Percentiles rank a stretch among this genome's conserved stretches.
phyloP scores from a whole-genome alignment of 1,140 invertebrate genomes.

The Drosophila mayri region DNA sequence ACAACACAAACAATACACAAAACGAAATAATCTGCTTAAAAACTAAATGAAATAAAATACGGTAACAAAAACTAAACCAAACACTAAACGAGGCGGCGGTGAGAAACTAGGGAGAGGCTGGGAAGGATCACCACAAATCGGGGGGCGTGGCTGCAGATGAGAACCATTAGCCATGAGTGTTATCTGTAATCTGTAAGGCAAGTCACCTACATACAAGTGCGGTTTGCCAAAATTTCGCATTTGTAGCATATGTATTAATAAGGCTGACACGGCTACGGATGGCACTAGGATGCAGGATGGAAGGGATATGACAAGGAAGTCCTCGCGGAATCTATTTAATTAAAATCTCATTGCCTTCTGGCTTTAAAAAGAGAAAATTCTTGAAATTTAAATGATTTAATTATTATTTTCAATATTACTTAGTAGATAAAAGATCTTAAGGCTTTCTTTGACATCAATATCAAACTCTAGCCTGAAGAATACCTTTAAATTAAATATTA shows the following conservation, averaged over 20 bases:
- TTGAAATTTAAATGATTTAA: neutral
- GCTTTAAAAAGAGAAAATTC: neutral
- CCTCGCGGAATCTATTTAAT: neutral
- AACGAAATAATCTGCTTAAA: conserved; percentile 35
- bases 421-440: neutral
- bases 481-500: neutral
- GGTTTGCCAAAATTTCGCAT: neutral
- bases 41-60: conserved; percentile 12
- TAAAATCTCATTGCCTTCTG: neutral
- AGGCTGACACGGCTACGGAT: neutral
- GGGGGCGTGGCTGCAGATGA: conserved; percentile 14
- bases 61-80: conserved; percentile 8
- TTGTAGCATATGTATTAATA: neutral
- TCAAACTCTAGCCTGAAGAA: neutral
- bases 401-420: neutral
- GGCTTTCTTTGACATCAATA: too few relatives aligned
- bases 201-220: conserved; percentile 4
- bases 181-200: conserved; percentile 9
- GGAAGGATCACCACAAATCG: conserved; percentile 29
- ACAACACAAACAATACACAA: conserved; percentile 38
- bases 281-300: neutral
- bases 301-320: conserved; percentile 1
- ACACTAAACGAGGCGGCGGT: conserved; percentile 1
- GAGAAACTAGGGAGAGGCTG: neutral
- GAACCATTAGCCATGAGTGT: conserved; percentile 6